Conservation (phyloP, 2,113 vertebrate species). For the Malaclemys terrapin region DNA sequence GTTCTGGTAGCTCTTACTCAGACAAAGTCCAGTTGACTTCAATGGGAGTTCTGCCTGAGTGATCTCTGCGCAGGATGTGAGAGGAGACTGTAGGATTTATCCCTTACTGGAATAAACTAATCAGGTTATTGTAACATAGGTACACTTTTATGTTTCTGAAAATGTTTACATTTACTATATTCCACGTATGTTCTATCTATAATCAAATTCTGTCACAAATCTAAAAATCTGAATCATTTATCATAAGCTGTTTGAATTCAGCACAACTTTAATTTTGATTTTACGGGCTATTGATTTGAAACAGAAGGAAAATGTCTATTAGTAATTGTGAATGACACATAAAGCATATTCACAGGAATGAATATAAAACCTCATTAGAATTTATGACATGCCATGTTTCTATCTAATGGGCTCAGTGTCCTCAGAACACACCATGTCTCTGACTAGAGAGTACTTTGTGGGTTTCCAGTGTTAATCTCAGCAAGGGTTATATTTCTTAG, state of each 20-base stretch:
- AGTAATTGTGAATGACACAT: background rate
- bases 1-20: background rate
- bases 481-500: background rate
- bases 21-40: background rate
- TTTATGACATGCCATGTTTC: background rate
- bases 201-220: background rate
- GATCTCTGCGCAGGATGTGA: background rate
- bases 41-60: background rate
- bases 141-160: background rate
- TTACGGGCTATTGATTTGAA: background rate
- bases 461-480: background rate
- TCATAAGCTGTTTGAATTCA: background rate
- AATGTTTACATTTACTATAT: background rate
- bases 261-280: background rate
- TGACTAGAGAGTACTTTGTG: background rate
- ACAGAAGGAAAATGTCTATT: background rate
- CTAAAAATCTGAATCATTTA: background rate
- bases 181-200: background rate
- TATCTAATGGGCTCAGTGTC: background rate
- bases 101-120: background rate
- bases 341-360: background rate
- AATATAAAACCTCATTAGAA: background rate
- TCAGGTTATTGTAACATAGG: background rate
- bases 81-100: rapidly evolving
- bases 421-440: background rate